phyloP scores from a whole-genome alignment of 1,140 invertebrate species.

The Stenopsyche tienmushanensis region DNA sequence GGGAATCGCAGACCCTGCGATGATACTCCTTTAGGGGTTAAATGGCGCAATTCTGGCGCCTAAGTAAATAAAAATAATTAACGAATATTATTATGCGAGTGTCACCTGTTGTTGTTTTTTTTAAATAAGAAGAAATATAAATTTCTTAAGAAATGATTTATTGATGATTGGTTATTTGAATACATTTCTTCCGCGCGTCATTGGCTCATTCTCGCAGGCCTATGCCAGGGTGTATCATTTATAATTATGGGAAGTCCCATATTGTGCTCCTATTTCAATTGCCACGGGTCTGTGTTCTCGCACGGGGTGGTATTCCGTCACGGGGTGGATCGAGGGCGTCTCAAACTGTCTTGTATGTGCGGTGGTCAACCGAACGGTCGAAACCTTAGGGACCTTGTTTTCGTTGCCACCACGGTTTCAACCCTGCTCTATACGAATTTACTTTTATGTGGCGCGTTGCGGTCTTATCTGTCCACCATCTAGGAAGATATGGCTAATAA shows the following conservation, averaged over 20 bases:
- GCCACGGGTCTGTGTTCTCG: background rate
- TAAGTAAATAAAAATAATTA: no score
- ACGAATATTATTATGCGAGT: no score
- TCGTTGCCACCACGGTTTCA: background rate
- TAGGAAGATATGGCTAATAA: slow-evolving; percentile 4
- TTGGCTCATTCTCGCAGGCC: no score
- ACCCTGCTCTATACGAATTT: background rate
- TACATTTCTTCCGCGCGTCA: no score
- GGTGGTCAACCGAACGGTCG: background rate
- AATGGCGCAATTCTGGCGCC: no score
- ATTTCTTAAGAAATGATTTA: background rate
- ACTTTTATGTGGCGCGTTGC: background rate
- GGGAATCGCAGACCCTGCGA: no score
- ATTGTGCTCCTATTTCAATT: background rate
- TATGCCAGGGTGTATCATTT: background rate
- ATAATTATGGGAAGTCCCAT: background rate
- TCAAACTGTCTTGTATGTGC: no score
- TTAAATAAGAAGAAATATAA: no score
- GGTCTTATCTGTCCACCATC: background rate
- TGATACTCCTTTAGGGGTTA: no score
- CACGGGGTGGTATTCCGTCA: background rate
- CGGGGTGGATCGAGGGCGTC: background rate
- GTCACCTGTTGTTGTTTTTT: no score
- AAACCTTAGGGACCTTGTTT: background rate
- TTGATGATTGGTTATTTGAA: background rate